Conservation (phyloP, 2,797 vertebrate genomes). For the Otolemur crassicaudatus region DNA sequence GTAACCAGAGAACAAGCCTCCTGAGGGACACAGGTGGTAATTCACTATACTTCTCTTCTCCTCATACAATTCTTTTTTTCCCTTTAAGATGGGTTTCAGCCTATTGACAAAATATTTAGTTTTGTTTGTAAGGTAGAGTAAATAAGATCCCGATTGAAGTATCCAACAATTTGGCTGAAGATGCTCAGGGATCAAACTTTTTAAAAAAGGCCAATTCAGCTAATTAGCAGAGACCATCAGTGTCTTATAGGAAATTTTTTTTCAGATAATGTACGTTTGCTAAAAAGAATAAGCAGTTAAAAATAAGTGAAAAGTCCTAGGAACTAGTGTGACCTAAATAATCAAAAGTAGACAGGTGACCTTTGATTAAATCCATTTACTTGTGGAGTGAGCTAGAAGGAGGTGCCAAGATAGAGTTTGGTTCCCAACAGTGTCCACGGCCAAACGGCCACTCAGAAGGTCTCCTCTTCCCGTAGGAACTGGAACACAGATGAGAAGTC, state of each 20-base stretch:
- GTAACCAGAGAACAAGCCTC: slow-evolving; percentile 62
- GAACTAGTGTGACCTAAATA: slow-evolving; percentile 67
- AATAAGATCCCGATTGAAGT: slow-evolving; percentile 78
- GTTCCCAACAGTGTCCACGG: slow-evolving; percentile 76
- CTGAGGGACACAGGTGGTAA: not conserved
- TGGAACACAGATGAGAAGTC: slow-evolving; percentile 99
- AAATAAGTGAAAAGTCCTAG: slow-evolving; percentile 74
- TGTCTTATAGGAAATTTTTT: slow-evolving; percentile 55
- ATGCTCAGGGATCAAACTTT: slow-evolving; percentile 56
- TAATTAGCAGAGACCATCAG: slow-evolving; percentile 67
- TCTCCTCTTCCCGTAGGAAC: slow-evolving; percentile 95
- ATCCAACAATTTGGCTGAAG: slow-evolving; percentile 64
- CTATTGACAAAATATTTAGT: slow-evolving; percentile 70
- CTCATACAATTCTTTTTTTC: slow-evolving; percentile 33
- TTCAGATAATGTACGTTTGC: slow-evolving; percentile 51
- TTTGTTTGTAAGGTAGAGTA: slow-evolving; percentile 78
- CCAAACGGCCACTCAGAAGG: slow-evolving; percentile 88
- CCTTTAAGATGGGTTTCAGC: slow-evolving; percentile 57
- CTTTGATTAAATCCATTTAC: slow-evolving; percentile 80
- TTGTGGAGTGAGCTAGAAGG: slow-evolving; percentile 67
- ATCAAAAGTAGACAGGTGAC: slow-evolving; percentile 76
- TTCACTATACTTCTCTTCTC: slow-evolving; percentile 53
- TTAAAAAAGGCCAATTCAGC: slow-evolving; percentile 72
- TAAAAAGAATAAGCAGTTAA: slow-evolving; percentile 79
- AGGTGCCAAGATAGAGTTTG: slow-evolving; percentile 67